Percentiles rank a stretch among this genome's conserved stretches.
These are phyloP conservation scores for Drosophila arawakana DNA, from an alignment of 1,140 invertebrate genomes.

Conservation along the genomic window DNA sequence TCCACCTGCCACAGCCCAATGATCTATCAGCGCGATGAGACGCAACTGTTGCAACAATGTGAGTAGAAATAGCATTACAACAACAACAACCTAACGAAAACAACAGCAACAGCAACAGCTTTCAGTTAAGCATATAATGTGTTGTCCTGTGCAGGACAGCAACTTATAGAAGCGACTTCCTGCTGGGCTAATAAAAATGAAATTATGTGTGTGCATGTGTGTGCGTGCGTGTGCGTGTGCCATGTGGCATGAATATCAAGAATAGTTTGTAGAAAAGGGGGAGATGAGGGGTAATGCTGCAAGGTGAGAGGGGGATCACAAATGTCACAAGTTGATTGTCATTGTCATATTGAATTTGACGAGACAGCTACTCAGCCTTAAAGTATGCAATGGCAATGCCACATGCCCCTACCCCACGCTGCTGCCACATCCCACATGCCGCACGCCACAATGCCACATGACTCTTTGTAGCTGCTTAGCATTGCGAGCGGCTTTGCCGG, in stretches of 20 bases:
- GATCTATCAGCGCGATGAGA: conserved; percentile 81
- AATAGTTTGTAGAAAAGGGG: not conserved
- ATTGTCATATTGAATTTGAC: conserved; percentile 80
- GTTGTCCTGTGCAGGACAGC: conserved; percentile 8
- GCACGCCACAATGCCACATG: not conserved
- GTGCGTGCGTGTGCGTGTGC: conserved; percentile 4
- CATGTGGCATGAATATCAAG: conserved; percentile 1
- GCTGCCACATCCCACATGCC: conserved; percentile 8
- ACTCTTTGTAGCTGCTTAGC: conserved; percentile 17
- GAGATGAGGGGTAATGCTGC: not conserved
- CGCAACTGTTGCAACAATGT: conserved; percentile 81
- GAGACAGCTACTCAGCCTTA: conserved; percentile 62
- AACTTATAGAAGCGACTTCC: conserved; percentile 22
- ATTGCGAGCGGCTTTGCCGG: conserved; percentile 32
- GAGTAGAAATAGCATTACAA: conserved; percentile 46
- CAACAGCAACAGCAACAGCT: conserved; percentile 29
- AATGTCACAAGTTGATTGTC: conserved; percentile 80
- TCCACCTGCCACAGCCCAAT: conserved; percentile 84
- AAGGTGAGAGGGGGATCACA: conserved; percentile 31
- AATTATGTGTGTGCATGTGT: conserved; percentile 40
- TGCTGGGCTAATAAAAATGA: conserved; percentile 70
- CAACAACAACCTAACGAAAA: not conserved
- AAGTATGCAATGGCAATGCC: conserved; percentile 33
- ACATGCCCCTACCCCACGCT: not conserved
- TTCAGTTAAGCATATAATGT: conserved; percentile 40